Percentiles rank a stretch among this genome's conserved stretches.
phyloP scores from a whole-genome alignment of 35 echinoderm and acorn worm genomes.

The Lytechinus pictus region DNA sequence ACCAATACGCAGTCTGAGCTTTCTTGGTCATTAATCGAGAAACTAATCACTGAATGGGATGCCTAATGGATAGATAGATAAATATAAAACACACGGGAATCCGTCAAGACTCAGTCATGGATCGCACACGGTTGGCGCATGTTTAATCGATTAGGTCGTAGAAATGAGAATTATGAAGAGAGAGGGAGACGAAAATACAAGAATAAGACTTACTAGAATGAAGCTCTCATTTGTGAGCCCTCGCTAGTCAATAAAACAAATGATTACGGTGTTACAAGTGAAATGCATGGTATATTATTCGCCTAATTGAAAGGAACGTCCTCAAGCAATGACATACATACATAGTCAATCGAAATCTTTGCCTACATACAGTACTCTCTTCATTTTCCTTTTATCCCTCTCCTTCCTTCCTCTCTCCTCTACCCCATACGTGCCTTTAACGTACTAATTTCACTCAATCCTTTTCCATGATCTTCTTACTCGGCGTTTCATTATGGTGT shows the following conservation, averaged over 20 bases:
- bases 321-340: background rate
- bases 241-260: conserved; percentile 5
- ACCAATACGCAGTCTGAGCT: background rate
- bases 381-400: background rate
- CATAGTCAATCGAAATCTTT: background rate
- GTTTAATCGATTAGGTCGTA: background rate
- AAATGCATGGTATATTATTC: background rate
- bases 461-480: too few species aligned
- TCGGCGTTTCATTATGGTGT: too few species aligned
- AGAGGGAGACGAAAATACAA: background rate
- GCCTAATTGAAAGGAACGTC: background rate
- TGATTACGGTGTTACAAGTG: background rate
- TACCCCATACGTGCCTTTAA: too few species aligned
- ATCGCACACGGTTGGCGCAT: background rate
- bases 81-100: background rate
- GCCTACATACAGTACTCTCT: too few species aligned
- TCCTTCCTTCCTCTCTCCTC: background rate
- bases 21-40: background rate
- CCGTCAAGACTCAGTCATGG: background rate
- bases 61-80: background rate
- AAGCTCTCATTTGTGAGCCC: background rate
- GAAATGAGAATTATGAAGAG: background rate
- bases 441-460: too few species aligned
- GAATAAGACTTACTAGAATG: background rate
- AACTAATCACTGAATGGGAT: background rate